These are phyloP conservation scores for Abrostola triplasia DNA, from an alignment of 2,888 invertebrate species.

Conservation along the genomic window DNA sequence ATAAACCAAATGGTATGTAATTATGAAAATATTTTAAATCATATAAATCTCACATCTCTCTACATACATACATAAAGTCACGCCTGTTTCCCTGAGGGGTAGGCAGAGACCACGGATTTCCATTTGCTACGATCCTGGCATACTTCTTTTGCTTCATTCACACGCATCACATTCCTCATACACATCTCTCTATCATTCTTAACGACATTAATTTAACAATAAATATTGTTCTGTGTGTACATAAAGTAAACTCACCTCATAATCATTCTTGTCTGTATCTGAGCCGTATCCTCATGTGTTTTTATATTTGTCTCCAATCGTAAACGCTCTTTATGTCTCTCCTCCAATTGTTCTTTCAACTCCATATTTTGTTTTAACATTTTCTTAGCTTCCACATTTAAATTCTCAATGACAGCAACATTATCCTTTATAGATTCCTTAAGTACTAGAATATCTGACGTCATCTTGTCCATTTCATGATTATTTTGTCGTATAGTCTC, in stretches of 20 bases:
- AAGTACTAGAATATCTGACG: constrained; percentile 74
- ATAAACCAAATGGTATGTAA: too few species aligned
- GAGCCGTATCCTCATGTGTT: constrained; percentile 80
- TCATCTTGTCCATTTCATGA: constrained; percentile 73
- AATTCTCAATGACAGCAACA: constrained; percentile 67
- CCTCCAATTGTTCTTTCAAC: constrained; percentile 74
- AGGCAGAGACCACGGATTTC: too few species aligned
- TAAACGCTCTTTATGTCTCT: constrained; percentile 69
- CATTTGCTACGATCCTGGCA: too few species aligned
- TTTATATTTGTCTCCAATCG: constrained; percentile 78
- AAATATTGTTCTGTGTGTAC: too few species aligned
- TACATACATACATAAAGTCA: too few species aligned
- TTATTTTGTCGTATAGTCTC: constrained; percentile 72
- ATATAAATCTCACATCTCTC: too few species aligned
- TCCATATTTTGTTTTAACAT: constrained; percentile 72
- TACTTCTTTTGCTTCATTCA: too few species aligned
- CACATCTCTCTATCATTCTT: too few species aligned
- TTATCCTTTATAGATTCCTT: constrained; percentile 74
- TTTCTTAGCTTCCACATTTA: constrained; percentile 72
- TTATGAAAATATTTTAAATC: too few species aligned
- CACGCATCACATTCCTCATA: too few species aligned
- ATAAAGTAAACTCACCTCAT: constrained; percentile 66
- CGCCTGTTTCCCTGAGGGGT: too few species aligned
- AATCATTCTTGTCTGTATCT: constrained; percentile 80
- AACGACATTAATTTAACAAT: too few species aligned